Evolutionary conservation across 2,888 invertebrate genomes (phyloP).

Genomic region (Antheraea yamamai): DNA sequence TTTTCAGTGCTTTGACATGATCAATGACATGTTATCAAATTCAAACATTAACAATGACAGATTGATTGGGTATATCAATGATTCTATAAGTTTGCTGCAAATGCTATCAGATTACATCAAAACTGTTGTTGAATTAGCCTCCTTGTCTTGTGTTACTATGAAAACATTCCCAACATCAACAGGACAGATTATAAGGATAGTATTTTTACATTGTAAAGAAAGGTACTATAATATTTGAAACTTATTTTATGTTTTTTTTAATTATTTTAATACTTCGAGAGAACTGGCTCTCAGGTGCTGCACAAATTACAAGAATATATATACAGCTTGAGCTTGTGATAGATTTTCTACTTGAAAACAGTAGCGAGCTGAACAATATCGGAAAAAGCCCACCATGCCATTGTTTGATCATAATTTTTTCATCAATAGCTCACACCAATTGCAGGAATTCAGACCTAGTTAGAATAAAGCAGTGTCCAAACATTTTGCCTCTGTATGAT

Average conservation of each 20-base stretch:
- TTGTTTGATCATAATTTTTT: no score
- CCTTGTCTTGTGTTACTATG: slow-evolving; percentile 49
- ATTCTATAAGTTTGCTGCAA: slow-evolving; percentile 53
- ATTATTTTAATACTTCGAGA: neutral
- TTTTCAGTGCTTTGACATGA: slow-evolving; percentile 57
- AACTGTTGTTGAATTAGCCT: slow-evolving; percentile 47
- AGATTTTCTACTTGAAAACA: no score
- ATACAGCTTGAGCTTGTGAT: no score
- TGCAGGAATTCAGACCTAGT: neutral
- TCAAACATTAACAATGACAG: slow-evolving; percentile 35
- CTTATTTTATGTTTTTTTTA: neutral
- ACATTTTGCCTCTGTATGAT: neutral
- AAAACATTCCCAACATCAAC: slow-evolving; percentile 56
- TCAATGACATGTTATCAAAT: slow-evolving; percentile 42
- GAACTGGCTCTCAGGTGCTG: no score
- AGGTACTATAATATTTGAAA: slow-evolving; percentile 53
- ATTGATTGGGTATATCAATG: slow-evolving; percentile 49
- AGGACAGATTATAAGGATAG: slow-evolving; percentile 59
- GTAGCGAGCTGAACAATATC: no score
- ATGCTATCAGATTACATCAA: slow-evolving; percentile 55
- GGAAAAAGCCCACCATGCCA: no score
- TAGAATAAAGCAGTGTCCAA: neutral
- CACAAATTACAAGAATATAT: no score
- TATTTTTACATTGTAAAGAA: slow-evolving; percentile 76
- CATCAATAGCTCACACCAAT: neutral